Base-by-base conservation (phyloP, 37 sponge, comb jelly and placozoan genomes). In the Amphimedon queenslandica region DNA sequence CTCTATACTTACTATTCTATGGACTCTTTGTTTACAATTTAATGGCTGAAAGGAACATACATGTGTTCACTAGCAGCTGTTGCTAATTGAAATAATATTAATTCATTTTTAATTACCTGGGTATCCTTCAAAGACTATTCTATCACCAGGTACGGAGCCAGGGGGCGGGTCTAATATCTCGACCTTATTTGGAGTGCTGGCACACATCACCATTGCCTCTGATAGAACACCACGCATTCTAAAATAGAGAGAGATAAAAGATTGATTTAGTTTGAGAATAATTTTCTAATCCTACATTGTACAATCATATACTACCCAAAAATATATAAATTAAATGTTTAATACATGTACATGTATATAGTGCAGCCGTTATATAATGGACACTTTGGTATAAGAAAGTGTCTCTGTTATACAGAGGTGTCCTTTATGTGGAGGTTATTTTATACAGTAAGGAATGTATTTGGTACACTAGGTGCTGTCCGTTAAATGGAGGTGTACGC, bases 151-250 rank as follows among this genome's bases (percentile, higher is more conserved):
- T 33, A 80, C 72, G 34, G 82, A 72, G 32, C 83, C 93, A 1
- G 71, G 34, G 1, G 99, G 99, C 23, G 99, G 99, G 30, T 77
- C 81, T 5, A 98, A 61, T 40, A 98, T 80, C 71, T 98, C 96
- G 16, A 64, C 51, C 38, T 74, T 84, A 36, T 81, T 78, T 1
- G 74, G 74, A 36, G 85, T 55, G 37, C 76, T 76, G 5, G 96
- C 99, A 85, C 99, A 98, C 99, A 98, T 95, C 47, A 98, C 87
- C 99, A 98, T 98, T 0, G 82, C 99, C 37, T 89, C 76, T 18
- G 99, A 98, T 21, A 80, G 25, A 0, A 98, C 79, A 51, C 93
- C 96, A 43, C 90, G 58, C 87, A 96, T 89, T 77, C 94, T 93
- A 60, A 36, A 24, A 60, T 25, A 58, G 6, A 24, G 31, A 38